Conservation (phyloP, 30 jellyfish, hydroid and myxozoan genomes). For the Mastigias papua region DNA sequence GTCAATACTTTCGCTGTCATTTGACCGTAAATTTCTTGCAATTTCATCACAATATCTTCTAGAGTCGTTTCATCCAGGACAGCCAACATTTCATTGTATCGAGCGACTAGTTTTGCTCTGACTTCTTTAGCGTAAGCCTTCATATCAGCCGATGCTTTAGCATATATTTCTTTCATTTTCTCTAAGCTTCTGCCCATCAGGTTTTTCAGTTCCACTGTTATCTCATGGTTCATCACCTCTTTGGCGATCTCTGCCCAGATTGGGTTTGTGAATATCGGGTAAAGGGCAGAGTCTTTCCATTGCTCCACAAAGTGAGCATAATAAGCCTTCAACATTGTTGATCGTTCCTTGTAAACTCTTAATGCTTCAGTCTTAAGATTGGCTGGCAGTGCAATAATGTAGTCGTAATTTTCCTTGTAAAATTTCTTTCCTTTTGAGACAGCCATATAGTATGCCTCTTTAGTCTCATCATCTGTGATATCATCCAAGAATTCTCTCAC, state of each 20-base stretch:
- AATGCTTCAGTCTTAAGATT: constrained; percentile 27
- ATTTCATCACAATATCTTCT: constrained; percentile 72
- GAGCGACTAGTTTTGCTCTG: constrained; percentile 36
- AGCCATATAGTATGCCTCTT: constrained; percentile 21
- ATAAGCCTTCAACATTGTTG: constrained; percentile 7
- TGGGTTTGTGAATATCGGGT: constrained; percentile 72
- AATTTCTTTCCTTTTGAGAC: constrained; percentile 16
- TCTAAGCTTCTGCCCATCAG: constrained; percentile 18
- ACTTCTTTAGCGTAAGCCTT: constrained; percentile 18
- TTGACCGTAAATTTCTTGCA: constrained; percentile 6
- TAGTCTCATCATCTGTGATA: constrained; percentile 73
- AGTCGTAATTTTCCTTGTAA: constrained; percentile 9
- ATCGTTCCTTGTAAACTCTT: constrained; percentile 24
- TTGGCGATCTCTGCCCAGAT: constrained; percentile 91
- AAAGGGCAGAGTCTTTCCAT: constrained; percentile 74
- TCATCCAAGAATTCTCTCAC: constrained; percentile 26
- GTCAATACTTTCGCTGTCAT: constrained; percentile 1
- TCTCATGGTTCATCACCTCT: constrained; percentile 83
- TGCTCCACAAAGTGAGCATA: constrained; percentile 40
- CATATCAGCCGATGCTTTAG: constrained; percentile 14
- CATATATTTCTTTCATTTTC: neutral
- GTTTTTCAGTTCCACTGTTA: constrained; percentile 58
- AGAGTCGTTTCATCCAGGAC: constrained; percentile 84
- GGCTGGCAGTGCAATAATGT: constrained; percentile 34
- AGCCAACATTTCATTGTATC: constrained; percentile 25